Evolutionary conservation across 1,140 invertebrate genomes (phyloP).

Genomic region (Triops longicaudatus): DNA sequence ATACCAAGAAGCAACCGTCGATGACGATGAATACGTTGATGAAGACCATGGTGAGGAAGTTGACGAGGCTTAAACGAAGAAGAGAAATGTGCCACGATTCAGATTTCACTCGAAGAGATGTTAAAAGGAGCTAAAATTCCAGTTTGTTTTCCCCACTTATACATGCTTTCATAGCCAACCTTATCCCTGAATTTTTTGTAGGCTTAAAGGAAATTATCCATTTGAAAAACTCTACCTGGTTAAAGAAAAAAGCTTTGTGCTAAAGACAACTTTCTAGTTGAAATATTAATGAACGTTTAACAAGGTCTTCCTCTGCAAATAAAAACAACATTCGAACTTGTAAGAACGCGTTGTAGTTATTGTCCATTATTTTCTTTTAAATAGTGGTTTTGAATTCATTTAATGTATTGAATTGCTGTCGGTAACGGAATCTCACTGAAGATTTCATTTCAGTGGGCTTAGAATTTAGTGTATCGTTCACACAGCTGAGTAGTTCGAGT

Average conservation of each 20-base stretch:
- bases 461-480: no score
- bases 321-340: slow-evolving; percentile 1
- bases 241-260: neutral
- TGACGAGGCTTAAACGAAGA: slow-evolving; percentile 33
- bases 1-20: slow-evolving; percentile 45
- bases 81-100: neutral
- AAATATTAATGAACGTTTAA: neutral
- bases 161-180: neutral
- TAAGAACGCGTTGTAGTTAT: neutral
- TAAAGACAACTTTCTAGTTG: neutral
- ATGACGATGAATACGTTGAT: slow-evolving; percentile 60
- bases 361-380: no score
- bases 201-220: neutral
- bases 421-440: no score
- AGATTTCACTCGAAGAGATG: slow-evolving; percentile 31
- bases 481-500: no score
- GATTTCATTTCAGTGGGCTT: no score
- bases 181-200: neutral
- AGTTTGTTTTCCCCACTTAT: neutral
- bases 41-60: slow-evolving; percentile 70
- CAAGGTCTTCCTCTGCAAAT: slow-evolving; percentile 11
- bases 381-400: no score
- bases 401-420: no score
- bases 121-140: slow-evolving; percentile 22
- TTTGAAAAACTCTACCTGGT: neutral